Conservation (phyloP, 2,888 invertebrate species). For the Trichogramma evanescens region DNA sequence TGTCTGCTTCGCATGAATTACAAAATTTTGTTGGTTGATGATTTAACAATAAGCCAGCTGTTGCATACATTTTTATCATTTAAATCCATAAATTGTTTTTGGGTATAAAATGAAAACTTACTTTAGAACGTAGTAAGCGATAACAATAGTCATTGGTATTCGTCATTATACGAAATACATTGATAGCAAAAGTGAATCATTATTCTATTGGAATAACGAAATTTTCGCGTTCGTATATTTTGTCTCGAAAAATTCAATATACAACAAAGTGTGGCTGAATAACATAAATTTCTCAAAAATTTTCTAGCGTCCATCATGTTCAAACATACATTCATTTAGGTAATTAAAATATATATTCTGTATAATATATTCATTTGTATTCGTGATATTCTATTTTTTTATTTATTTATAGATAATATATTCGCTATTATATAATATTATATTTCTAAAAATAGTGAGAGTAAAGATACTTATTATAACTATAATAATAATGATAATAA, state of each 20-base stretch:
- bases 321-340: constrained; percentile 17
- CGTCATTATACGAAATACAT: no score
- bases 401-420: not conserved
- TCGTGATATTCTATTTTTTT: constrained; percentile 16
- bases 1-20: no score
- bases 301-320: not conserved
- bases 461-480: constrained; percentile 31
- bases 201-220: not conserved
- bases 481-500: constrained; percentile 30
- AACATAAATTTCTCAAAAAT: not conserved
- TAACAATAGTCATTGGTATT: no score
- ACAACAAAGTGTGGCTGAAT: not conserved
- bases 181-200: no score
- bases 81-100: not conserved
- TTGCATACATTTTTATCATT: not conserved
- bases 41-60: not conserved
- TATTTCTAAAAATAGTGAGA: constrained; percentile 31
- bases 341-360: constrained; percentile 14
- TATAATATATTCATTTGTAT: constrained; percentile 17
- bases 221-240: not conserved
- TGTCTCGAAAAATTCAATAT: not conserved
- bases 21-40: no score
- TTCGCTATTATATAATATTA: constrained; percentile 20
- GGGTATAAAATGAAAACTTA: no score
- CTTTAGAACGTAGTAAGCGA: no score